Evolutionary conservation across 2,888 invertebrate species (phyloP), one percentile per base, ranked within the genome.

Genomic region (Steinernema hermaphroditum): DNA sequence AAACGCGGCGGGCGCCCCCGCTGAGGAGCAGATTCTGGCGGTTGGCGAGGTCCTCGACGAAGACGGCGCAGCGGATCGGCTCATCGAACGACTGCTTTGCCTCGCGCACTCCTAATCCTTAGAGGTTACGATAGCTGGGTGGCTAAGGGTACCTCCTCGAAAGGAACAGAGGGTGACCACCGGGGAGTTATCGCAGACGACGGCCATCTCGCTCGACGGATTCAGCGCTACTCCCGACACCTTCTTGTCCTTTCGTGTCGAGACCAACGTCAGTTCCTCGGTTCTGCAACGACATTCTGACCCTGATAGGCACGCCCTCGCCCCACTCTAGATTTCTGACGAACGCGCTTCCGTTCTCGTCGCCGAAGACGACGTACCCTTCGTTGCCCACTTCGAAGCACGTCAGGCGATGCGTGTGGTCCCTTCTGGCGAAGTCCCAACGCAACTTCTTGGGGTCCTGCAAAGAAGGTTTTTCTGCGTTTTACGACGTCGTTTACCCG

Each of bases 401-500:
- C 62, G 62, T 62, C 62, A 62, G 62, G 32, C 62, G 62, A 29
- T 62, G 62, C 8, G 62, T 29, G 62, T 62, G 29, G 27, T 29
- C 62, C 16, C 27, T 16, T 34, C 62, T 29, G 16, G 19, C n/a
- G 29, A 27, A 16, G 22, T 29, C 34, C 62, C 62, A 62, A 14
- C 34, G 16, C 29, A 29, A 29, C 16, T 32, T 62, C 32, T 62
- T 62, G 32, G 62, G 62, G 16, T 62, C 62, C 62, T 62, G 50
- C 22, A 50, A 62, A 24, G 32, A 32, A 8, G 6, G 12, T 37
- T 12, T 32, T 24, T 62, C 62, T 6, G 8, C n/a, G 46, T 4
- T 62, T 62, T 62, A 62, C 62, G 62, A 62, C 62, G 32, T 62
- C 62, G 62, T 32, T 54, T 62, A 62, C 62, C 32, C 32, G 62